Base-by-base conservation (phyloP, 2,113 vertebrate species). In the Rhinogobius similis region DNA sequence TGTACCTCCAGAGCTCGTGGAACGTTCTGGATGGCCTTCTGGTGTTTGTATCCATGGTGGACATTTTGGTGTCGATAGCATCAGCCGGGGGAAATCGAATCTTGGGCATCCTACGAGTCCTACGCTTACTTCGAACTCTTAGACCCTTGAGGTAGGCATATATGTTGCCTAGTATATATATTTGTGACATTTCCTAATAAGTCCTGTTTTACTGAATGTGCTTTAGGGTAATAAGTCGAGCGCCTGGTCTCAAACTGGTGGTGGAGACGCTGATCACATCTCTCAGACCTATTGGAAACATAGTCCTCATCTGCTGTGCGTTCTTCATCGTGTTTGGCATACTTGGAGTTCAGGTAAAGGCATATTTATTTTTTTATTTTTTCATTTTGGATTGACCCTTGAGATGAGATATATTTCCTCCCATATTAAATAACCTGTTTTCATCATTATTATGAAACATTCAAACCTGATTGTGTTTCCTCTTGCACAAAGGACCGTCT, bases 251-350 rank as follows among this genome's bases (percentile, higher is more conserved):
- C 46, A 99, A 99, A 85, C 90, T 99, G 76, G 97, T 99, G 75
- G 97, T 99, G n/a, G 97, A 99, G 92, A 99, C 97, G 0, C 89
- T 99, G 82, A 99, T 99, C 75, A 98, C 97, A 0, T 99, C 97
- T 10, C 94, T 99, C 41, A 92, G 97, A 73, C 97, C 97, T 10
- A 99, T 99, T 6, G 97, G 97, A 27, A 99, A 99, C 86, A 99
- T 99, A 9, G 97, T 99, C 68, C 95, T 98, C 76, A 99, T 99
- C 90, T 99, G 97, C 90, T 99, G 97, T 0, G 97, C 97, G 53
- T 99, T 99, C 88, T 99, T 99, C 91, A 98, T 98, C 18, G 96
- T 99, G 72, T 99, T 99, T 43, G 97, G 97, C 64, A 99, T 99
- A 79, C 85, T 98, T 61, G 97, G 97, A 23, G 97, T 99, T 20